Conservation (phyloP, 2,797 vertebrate genomes). For the Alcedo atthis region DNA sequence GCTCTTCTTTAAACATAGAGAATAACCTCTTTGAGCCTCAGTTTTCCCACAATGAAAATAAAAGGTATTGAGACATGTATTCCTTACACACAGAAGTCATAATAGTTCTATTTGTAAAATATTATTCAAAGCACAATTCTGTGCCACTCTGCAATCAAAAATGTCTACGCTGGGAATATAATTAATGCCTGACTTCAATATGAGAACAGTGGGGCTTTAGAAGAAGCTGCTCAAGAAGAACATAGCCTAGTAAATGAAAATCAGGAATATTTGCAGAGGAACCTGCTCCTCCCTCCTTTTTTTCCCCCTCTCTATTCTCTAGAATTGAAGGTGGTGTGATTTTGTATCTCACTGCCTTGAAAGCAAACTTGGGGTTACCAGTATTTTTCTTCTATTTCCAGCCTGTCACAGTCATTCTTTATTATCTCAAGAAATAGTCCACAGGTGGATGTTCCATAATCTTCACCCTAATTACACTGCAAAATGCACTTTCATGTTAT, state of each 20-base stretch:
- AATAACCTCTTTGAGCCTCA: background rate
- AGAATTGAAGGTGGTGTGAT: background rate
- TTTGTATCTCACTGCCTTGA: background rate
- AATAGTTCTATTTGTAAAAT: background rate
- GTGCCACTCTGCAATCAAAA: background rate
- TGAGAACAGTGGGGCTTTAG: background rate
- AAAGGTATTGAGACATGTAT: background rate
- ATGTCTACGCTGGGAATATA: background rate
- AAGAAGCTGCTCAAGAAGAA: background rate
- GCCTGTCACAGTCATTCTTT: background rate
- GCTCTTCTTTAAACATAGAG: background rate
- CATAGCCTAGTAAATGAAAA: background rate
- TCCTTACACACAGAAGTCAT: background rate
- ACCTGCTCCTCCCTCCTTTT: background rate
- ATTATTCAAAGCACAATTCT: background rate
- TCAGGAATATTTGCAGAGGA: background rate
- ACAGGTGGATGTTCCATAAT: accelerated
- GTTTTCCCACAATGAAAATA: background rate
- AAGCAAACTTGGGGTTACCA: background rate
- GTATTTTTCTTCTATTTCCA: background rate
- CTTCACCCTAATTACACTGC: background rate
- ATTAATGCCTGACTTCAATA: background rate
- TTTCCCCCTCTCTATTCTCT: background rate
- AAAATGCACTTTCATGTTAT: background rate
- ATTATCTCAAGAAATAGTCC: background rate